Base-by-base conservation (phyloP, 64 coral and sea anemone genomes). In the Actinia tenebrosa region DNA sequence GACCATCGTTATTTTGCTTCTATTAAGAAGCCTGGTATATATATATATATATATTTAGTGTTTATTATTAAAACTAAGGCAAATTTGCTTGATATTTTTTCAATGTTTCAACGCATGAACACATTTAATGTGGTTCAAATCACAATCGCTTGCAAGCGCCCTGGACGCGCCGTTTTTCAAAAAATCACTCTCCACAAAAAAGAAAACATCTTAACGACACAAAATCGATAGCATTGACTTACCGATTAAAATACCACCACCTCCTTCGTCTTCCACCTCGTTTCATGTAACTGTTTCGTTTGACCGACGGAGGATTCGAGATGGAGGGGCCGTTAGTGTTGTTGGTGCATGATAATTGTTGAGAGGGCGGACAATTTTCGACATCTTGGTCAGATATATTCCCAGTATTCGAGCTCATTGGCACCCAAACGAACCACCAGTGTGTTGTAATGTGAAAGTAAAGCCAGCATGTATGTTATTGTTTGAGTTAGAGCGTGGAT, bases 191-290 rank as follows among this genome's bases (percentile, higher is more conserved):
- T 42, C 26, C 2, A 75, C 30, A 37, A 37, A 37, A 42, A 66
- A 8, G 10, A 66, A 26, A 42, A 14, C 69, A 42, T 13, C 42
- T 30, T 42, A 27, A 37, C 14, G 69, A 26, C 26, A 75, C 25
- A 7, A 75, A 25, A 75, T 14, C 27, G 7, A 11, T 75, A 26
- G 25, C 18, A 61, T 43, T 44, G 53, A 85, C 83, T 85, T 64
- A 85, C 83, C 83, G 83, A 63, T 85, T 85, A 59, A 85, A 85
- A 42, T 85, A 85, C 83, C 83, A 85, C 83, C 83, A 85, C 23
- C 22, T 59, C 53, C 53, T 61, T 85, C 83, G 44, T 64, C 83
- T 85, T 43, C 54, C 42, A 18, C 60, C 1, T 55, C 42, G 56
- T 62, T 85, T 85, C 54, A 85, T 26, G 83, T 85, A 64, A 61